Evolutionary conservation across 2,113 vertebrate species (phyloP).

Genomic region (Notarius lentiginosus): DNA sequence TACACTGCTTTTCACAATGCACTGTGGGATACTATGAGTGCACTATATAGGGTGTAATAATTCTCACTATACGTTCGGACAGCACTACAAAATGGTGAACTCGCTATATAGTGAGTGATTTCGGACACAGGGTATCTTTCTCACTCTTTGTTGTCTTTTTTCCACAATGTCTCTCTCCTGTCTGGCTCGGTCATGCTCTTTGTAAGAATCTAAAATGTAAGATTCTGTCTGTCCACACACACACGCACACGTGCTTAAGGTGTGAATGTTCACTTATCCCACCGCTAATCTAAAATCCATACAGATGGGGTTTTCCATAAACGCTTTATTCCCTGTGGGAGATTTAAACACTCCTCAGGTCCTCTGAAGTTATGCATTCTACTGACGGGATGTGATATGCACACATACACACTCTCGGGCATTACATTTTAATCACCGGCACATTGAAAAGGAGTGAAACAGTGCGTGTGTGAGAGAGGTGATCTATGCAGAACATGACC

Average conservation of each 20-base stretch:
- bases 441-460: constrained; percentile 1
- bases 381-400: constrained; percentile 15
- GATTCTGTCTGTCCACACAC: constrained; percentile 12
- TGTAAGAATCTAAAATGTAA: too few species aligned
- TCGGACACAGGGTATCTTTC: too few species aligned
- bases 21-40: too few species aligned
- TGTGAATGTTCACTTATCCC: neutral
- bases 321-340: constrained; percentile 18
- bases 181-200: too few species aligned
- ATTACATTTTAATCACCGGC: constrained; percentile 34
- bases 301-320: constrained; percentile 14
- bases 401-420: neutral
- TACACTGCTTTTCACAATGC: too few species aligned
- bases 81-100: too few species aligned
- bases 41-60: too few species aligned
- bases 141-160: too few species aligned
- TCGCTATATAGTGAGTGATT: too few species aligned
- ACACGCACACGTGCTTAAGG: neutral
- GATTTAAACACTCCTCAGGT: constrained; percentile 13
- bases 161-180: too few species aligned
- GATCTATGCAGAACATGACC: constrained; percentile 6
- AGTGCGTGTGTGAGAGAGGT: neutral
- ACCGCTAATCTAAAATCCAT: constrained; percentile 33
- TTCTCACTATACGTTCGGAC: too few species aligned
- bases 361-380: constrained; percentile 2